Conservation (phyloP, 2,113 vertebrate species). For the Theropithecus gelada region DNA sequence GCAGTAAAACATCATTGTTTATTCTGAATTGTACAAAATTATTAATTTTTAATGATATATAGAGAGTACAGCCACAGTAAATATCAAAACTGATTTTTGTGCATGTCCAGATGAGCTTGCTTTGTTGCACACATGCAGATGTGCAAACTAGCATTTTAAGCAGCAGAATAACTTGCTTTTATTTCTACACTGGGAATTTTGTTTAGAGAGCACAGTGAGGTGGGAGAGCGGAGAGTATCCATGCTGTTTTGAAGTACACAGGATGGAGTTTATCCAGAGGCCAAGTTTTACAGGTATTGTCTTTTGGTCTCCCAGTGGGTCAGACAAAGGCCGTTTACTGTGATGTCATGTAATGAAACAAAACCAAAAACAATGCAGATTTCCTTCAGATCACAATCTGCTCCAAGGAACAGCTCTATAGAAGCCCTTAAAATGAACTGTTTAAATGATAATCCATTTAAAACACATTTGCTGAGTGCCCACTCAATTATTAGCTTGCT, state of each 20-base stretch:
- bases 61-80: neutral
- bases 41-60: neutral
- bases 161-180: neutral
- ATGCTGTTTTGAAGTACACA: neutral
- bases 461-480: neutral
- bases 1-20: neutral
- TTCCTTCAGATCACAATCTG: slow-evolving; percentile 36
- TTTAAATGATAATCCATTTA: neutral
- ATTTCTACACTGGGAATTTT: neutral
- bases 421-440: neutral
- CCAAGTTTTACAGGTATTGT: slow-evolving; percentile 33
- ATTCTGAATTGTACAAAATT: neutral
- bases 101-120: neutral
- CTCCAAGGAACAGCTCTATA: neutral
- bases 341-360: neutral
- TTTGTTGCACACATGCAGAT: neutral
- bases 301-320: neutral
- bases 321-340: slow-evolving; percentile 27
- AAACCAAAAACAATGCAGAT: slow-evolving; percentile 14
- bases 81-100: neutral
- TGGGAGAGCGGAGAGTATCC: neutral
- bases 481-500: neutral
- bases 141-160: neutral
- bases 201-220: neutral
- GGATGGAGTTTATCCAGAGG: neutral